A percentile compares a stretch with the other conserved stretches of the same genome.
phyloP scores from a whole-genome alignment of 2,113 vertebrate genomes.

The Takifugu bimaculatus region DNA sequence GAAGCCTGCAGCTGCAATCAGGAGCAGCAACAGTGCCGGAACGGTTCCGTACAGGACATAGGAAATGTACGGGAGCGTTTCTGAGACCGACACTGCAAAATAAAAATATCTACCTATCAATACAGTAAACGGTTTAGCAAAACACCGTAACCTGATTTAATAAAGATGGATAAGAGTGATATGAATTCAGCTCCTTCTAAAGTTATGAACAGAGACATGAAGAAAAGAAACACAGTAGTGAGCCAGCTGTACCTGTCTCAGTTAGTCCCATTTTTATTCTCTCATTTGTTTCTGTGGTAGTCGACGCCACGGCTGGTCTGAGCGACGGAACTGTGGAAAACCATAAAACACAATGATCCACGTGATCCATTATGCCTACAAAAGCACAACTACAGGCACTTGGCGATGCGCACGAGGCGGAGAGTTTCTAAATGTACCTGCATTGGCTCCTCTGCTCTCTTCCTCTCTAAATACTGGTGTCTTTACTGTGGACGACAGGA shows the following conservation, averaged over 20 bases:
- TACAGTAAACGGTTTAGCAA: too few species aligned
- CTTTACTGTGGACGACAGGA: constrained; percentile 60
- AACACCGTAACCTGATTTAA: too few species aligned
- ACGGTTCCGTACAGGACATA: constrained; percentile 83
- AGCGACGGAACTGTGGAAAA: constrained; percentile 54
- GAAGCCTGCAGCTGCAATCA: constrained; percentile 69
- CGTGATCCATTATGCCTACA: too few species aligned
- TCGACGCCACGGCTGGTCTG: constrained; percentile 61
- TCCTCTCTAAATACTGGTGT: constrained; percentile 42
- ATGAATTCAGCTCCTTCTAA: too few species aligned
- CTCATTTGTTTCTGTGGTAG: constrained; percentile 55
- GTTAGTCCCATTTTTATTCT: constrained; percentile 63
- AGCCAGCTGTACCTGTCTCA: constrained; percentile 72
- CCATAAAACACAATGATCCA: constrained; percentile 24
- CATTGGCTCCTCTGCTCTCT: constrained; percentile 36
- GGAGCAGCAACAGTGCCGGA: constrained; percentile 79
- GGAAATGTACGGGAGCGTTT: constrained; percentile 67
- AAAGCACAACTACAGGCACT: not conserved
- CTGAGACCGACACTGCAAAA: constrained; percentile 69
- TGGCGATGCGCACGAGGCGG: too few species aligned
- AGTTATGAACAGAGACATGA: too few species aligned
- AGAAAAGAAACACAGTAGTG: too few species aligned
- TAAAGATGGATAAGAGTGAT: too few species aligned
- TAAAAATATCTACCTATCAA: not conserved
- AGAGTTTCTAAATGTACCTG: constrained; percentile 55